These are phyloP conservation scores for Erinaceus europaeus DNA, from an alignment of 2,113 vertebrate genomes.

Conservation along the genomic window DNA sequence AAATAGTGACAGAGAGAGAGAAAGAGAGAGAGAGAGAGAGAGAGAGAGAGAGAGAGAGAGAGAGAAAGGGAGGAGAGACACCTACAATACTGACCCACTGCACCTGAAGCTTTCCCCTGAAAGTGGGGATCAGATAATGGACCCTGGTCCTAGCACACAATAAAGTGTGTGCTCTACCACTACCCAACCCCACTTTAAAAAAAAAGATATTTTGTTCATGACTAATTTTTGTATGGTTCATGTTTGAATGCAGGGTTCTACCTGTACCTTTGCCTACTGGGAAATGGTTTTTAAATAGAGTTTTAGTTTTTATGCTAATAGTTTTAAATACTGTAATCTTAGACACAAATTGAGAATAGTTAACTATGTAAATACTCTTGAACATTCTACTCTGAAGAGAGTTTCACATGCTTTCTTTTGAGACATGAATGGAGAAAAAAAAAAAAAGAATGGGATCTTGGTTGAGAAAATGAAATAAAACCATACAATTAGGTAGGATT, in stretches of 20 bases:
- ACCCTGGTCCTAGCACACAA: no score
- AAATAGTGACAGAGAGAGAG: no score
- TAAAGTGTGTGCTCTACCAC: no score
- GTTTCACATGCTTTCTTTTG: slow-evolving; percentile 19
- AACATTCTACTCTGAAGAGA: slow-evolving; percentile 28
- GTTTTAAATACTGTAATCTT: slow-evolving; percentile 34
- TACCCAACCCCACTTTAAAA: no score
- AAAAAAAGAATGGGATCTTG: background rate
- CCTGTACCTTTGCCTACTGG: background rate
- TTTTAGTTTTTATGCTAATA: slow-evolving; percentile 15
- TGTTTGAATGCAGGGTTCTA: background rate
- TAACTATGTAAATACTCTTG: slow-evolving; percentile 20
- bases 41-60: no score
- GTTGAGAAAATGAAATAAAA: slow-evolving; percentile 57
- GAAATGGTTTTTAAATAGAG: background rate
- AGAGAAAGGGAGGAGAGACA: no score
- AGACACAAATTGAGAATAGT: slow-evolving; percentile 38
- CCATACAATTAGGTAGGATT: slow-evolving; percentile 66
- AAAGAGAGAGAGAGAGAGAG: no score
- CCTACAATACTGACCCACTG: no score
- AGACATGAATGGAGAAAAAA: background rate
- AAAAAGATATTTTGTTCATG: no score
- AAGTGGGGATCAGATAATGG: no score
- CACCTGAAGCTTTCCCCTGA: no score
- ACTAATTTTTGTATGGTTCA: background rate